Evolutionary conservation across 2,797 vertebrate genomes (phyloP), one percentile per base, ranked within the genome.

Genomic region (Tokudaia tokunoshimensis): DNA sequence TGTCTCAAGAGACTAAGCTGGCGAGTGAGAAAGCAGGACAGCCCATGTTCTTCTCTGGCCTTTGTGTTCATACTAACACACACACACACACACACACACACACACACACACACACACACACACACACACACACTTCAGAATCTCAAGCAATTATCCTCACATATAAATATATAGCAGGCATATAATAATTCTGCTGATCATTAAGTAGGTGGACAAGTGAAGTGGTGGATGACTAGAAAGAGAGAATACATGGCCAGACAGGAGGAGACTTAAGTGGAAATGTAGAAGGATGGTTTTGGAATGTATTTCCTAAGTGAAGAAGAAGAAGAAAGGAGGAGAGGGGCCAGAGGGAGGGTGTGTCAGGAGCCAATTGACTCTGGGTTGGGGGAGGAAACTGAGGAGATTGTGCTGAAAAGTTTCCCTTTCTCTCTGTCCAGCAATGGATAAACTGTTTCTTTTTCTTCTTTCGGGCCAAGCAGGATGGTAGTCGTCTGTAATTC

Each of bases 111-210:
- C 14, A 3, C 80, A 44, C 9, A 47, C 74, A 44, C 74, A 44
- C 37, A 34, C 34, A 57, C 55, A 26, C 7, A 9, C 55, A 31
- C 22, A 24, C 85, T 89, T 94, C 6, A 26, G 52, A 93, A 81
- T 81, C 34, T 79, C 75, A 83, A 83, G 57, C 4, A 78, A 41
- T 85, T 86, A 95, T 37, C 86, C 41, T 88, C 70, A 87, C 24
- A 24, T 37, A 14, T 76, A 82, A 72, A 90, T 24, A 20, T 24
- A 9, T 78, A 79, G 70, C 14, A 79, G 78, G 61, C 81, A 59
- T 75, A 1, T 74, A 78, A 81, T 75, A 85, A 80, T 13, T 41
- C 61, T 70, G 78, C 61, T 63, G 50, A 94, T 65, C 37, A 83
- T 59, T 74, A 85, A 83, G 57, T 84, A 74, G 89, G 81, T 86